Evolutionary conservation across 2,797 vertebrate species (phyloP).

Genomic region (Coranthus polyacanthus): DNA sequence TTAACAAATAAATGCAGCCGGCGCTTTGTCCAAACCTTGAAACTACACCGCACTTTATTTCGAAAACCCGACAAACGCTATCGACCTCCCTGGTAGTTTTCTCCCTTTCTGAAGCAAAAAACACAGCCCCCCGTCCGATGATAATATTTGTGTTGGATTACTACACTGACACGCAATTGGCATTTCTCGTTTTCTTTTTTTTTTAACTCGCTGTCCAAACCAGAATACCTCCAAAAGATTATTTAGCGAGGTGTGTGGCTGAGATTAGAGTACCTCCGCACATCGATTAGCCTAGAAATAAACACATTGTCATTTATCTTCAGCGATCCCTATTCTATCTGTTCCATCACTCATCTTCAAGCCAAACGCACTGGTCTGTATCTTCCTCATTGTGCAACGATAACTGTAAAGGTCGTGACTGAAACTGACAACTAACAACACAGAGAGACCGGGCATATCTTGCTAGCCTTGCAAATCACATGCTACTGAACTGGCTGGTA

Average conservation of each 20-base stretch:
- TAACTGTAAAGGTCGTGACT: slow-evolving; percentile 55
- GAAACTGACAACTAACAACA: slow-evolving; percentile 5
- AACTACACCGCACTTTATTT: too few relatives aligned
- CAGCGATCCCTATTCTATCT: neutral
- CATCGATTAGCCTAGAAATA: slow-evolving; percentile 1
- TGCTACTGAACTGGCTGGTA: slow-evolving; percentile 23
- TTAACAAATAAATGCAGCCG: neutral
- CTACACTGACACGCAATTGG: too few relatives aligned
- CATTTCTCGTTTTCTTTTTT: too few relatives aligned
- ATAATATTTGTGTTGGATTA: neutral
- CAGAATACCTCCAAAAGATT: slow-evolving; percentile 19
- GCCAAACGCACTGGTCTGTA: too few relatives aligned
- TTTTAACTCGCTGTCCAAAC: too few relatives aligned
- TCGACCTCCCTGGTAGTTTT: neutral
- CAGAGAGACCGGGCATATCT: neutral
- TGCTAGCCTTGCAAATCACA: slow-evolving; percentile 26
- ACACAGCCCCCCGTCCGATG: neutral
- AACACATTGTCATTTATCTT: neutral
- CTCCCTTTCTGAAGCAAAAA: neutral
- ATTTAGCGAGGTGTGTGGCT: slow-evolving; percentile 10
- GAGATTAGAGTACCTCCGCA: slow-evolving; percentile 8
- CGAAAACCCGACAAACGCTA: neutral
- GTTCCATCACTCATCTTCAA: neutral
- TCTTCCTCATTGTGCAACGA: neutral
- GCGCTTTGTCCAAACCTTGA: neutral